Conservation (phyloP, 2,113 vertebrate genomes). For the Indri indri region DNA sequence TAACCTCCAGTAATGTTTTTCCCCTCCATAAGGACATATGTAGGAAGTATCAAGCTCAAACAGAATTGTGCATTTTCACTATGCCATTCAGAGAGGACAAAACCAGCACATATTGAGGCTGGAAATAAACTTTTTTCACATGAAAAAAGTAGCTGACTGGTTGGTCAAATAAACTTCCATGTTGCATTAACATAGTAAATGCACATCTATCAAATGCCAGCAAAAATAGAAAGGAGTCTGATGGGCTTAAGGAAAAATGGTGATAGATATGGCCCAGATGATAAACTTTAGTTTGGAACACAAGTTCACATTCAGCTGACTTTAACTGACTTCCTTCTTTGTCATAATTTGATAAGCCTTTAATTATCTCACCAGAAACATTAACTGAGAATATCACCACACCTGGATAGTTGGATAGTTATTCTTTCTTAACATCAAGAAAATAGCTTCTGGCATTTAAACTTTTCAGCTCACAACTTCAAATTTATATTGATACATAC, state of each 20-base stretch:
- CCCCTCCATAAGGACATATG: neutral
- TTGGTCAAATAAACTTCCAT: neutral
- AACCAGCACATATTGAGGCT: neutral
- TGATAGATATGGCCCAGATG: neutral
- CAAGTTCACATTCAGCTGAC: neutral
- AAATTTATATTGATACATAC: constrained; percentile 33
- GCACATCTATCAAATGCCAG: neutral
- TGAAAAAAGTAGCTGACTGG: neutral
- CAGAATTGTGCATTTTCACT: neutral
- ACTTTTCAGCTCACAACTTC: neutral
- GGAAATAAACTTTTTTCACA: neutral
- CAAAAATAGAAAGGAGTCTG: neutral
- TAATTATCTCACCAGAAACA: constrained; percentile 56
- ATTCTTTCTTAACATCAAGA: constrained; percentile 35
- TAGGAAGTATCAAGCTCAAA: neutral
- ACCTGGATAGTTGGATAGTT: constrained; percentile 57
- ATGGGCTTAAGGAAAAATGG: neutral
- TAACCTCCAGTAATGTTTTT: neutral
- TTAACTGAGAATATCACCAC: constrained; percentile 64
- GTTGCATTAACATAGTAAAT: neutral
- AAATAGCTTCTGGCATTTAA: constrained; percentile 47
- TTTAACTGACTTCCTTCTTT: constrained; percentile 50
- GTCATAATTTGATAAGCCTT: constrained; percentile 29
- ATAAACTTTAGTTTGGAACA: neutral
- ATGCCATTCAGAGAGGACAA: neutral